Evolutionary conservation across 2,113 vertebrate species (phyloP).

Genomic region (Trochalopteron elliotii): DNA sequence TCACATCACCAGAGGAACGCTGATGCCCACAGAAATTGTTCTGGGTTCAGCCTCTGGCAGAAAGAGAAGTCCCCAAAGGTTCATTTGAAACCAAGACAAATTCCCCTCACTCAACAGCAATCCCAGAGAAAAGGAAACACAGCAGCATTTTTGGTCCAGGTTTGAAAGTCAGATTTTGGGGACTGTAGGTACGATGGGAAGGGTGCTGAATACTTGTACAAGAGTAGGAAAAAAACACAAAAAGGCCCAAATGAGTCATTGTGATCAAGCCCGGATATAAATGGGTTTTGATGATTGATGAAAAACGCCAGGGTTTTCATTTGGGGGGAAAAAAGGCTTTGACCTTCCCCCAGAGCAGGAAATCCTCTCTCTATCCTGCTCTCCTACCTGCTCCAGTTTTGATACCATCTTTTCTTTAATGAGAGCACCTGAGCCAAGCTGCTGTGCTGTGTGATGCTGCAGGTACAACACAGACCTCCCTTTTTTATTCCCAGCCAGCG

Average conservation of each 20-base stretch:
- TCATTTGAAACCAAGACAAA: background rate
- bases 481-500: background rate
- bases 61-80: background rate
- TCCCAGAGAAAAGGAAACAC: background rate
- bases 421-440: background rate
- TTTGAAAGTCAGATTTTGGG: background rate
- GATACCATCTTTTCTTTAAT: background rate
- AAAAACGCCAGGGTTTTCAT: background rate
- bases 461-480: background rate
- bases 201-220: background rate
- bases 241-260: background rate
- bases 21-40: background rate
- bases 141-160: background rate
- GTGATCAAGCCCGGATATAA: background rate
- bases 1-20: background rate
- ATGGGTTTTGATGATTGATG: background rate
- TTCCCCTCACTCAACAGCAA: background rate
- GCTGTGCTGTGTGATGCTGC: background rate
- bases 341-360: background rate
- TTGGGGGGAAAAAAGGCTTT: background rate
- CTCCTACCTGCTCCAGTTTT: background rate
- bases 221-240: background rate
- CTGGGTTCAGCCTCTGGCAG: background rate
- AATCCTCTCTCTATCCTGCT: background rate
- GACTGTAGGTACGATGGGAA: background rate